Conservation (phyloP, 1,140 invertebrate genomes). For the Pseudomyrmex concolor region DNA sequence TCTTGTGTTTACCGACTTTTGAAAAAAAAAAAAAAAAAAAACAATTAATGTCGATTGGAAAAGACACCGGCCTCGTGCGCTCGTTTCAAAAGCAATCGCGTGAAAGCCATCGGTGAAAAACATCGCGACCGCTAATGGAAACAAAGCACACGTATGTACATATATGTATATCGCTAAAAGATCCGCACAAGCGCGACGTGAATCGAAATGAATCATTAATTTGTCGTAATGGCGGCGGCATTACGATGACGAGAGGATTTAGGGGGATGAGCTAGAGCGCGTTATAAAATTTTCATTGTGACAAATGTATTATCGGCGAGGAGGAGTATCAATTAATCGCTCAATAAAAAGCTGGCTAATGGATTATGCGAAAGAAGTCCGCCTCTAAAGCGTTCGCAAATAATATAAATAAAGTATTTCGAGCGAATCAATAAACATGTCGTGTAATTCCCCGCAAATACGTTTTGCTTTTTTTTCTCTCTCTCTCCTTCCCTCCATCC, state of each 20-base stretch:
- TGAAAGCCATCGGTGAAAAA: background rate
- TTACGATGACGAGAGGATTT: conserved; percentile 35
- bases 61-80: too few species aligned
- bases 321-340: conserved; percentile 36
- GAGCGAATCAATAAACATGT: too few species aligned
- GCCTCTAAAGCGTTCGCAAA: conserved; percentile 1
- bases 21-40: too few species aligned
- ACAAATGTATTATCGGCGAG: conserved; percentile 38
- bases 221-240: conserved; percentile 22
- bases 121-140: background rate
- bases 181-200: background rate
- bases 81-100: too few species aligned
- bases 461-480: too few species aligned
- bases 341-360: conserved; percentile 50
- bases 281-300: conserved; percentile 58
- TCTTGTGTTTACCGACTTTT: too few species aligned
- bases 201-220: conserved; percentile 43
- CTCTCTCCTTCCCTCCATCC: too few species aligned
- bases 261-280: background rate
- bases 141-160: too few species aligned
- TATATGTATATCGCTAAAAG: background rate
- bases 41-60: too few species aligned
- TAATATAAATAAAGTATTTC: background rate
- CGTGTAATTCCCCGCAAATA: too few species aligned
- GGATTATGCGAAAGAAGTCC: conserved; percentile 19